Conservation (phyloP, 2,888 invertebrate species). For the Hypolimnas misippus region DNA sequence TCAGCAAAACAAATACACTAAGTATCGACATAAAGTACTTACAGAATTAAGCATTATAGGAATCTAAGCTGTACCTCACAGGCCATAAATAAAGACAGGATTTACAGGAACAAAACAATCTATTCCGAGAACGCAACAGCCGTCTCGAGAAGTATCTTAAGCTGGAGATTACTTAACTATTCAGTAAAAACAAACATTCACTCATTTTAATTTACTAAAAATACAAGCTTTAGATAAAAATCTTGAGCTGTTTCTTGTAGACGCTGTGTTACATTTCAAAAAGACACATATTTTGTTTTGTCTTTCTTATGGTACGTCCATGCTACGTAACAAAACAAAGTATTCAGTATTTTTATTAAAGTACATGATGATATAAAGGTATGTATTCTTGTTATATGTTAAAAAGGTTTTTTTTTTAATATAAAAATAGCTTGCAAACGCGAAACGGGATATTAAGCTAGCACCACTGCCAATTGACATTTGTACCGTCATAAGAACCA, state of each 20-base stretch:
- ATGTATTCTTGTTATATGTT: too few relatives aligned
- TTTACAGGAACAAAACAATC: constrained; percentile 11
- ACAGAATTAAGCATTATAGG: constrained; percentile 8
- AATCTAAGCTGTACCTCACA: constrained; percentile 5
- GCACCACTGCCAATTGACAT: too few relatives aligned
- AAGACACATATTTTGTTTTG: too few relatives aligned
- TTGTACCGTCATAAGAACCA: too few relatives aligned
- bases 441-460: too few relatives aligned
- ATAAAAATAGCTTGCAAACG: too few relatives aligned
- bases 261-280: not conserved
- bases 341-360: too few relatives aligned
- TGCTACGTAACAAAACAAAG: too few relatives aligned
- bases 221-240: constrained; percentile 16
- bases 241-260: not conserved
- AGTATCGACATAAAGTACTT: constrained; percentile 1
- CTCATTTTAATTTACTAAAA: constrained; percentile 35
- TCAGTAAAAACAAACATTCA: constrained; percentile 28
- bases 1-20: not conserved
- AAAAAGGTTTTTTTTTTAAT: too few relatives aligned
- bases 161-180: constrained; percentile 27
- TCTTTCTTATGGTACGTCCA: too few relatives aligned
- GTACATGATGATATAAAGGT: too few relatives aligned
- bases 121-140: constrained; percentile 19
- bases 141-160: constrained; percentile 33
- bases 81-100: constrained; percentile 13